Base-by-base conservation (phyloP, 1,140 invertebrate genomes). In the Apis florea region DNA sequence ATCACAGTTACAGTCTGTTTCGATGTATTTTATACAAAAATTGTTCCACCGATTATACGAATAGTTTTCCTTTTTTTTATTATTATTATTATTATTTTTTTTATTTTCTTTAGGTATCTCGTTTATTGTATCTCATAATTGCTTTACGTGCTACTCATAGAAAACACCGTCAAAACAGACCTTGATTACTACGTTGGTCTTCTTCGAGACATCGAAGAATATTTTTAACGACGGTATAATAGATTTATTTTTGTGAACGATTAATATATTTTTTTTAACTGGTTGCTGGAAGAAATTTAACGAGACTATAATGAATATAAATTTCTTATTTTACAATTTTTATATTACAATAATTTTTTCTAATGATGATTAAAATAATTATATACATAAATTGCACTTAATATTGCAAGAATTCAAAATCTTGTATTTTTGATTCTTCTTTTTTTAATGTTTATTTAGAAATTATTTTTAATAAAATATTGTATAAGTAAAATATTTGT, bases 81-180 rank as follows among this genome's bases (percentile, higher is more conserved):
- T 67, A n/a, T n/a, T n/a, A n/a, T 67, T 21, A n/a, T 69, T 51
- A n/a, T 26, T 26, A 53, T 26, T 69, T 24, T 26, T 61, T 61
- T 61, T 61, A 24, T 61, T 61, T 61, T 13, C 8, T 15, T 61
- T 61, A n/a, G 1, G n/a, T 66, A 51, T 54, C 53, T 71, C 54
- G n/a, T 24, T 86, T 87, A 86, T 87, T 86, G 84, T 87, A 87
- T 87, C 79, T 86, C 67, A 71, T 58, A 80, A 86, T 87, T 87
- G 85, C 84, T 87, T 87, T 86, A 84, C 63, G 72, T 86, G 76
- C 79, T 82, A 82, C 10, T 77, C 56, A 76, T 81, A 81, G 79
- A 81, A 81, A 81, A 81, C 64, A 68, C 54, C 73, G 31, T 75
- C 53, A 19, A 66, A 24, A 58, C 53, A 66, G 71, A 66, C 26